Base-by-base conservation (phyloP, 2,113 vertebrate species). In the Amblyornis subalaris region DNA sequence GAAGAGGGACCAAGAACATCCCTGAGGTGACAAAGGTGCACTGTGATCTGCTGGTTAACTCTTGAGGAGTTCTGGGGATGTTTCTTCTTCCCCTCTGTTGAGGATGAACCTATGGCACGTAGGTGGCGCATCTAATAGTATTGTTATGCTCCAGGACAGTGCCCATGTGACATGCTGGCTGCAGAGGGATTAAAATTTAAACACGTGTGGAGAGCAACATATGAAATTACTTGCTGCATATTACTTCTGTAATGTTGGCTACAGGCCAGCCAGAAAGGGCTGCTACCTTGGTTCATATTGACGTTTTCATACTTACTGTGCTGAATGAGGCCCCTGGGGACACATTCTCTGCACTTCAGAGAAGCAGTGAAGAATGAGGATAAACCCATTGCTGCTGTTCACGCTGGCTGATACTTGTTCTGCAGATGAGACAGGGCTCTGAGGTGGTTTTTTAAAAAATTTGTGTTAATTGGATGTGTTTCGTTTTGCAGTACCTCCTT, bases 261-360 rank as follows among this genome's bases (percentile, higher is more conserved):
- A 1, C 7, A 70, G 85, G 78, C 88, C 90, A 94, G 75, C 25
- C 38, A 55, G 58, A 72, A 69, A n/a, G 72, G 54, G 54, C 78
- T 90, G 83, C 76, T 95, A 33, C 80, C 75, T 85, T 61, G 51
- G 45, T 91, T 93, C 64, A 2, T 85, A 58, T 6, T 22, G 82
- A 76, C 8, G 0, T 91, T 88, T 75, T 85, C 71, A 38, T 92
- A 66, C 78, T 93, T 62, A 51, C 74, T 80, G 85, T 94, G 92
- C 85, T 83, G 90, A 90, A 48, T 38, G 64, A 76, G 76, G 88
- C 24, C 94, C 76, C 86, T 66, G 60, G 94, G 79, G 96, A 94
- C 72, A 44, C 51, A 48, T 90, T 60, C 79, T 55, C 69, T 94
- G 88, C 88, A 86, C 79, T 96, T 93, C 48, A 92, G 90, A 94